A percentile compares a stretch with the other conserved stretches of the same genome.
phyloP scores from a whole-genome alignment of 1,140 invertebrate genomes.

The Rhynchophorus ferrugineus region DNA sequence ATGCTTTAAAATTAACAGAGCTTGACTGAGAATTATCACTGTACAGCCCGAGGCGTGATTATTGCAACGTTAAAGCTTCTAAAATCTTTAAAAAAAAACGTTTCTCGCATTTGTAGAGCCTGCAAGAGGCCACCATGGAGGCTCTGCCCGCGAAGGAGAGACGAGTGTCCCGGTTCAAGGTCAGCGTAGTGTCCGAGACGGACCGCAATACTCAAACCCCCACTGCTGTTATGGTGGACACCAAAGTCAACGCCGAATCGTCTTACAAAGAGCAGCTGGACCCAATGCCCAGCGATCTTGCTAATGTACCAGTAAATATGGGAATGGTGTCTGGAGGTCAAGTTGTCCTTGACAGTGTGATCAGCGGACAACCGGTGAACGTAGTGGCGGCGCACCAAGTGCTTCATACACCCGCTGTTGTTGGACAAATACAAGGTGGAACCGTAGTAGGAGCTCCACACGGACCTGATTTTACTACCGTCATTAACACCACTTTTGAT shows the following conservation, averaged over 20 bases:
- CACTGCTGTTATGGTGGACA: too few relatives aligned
- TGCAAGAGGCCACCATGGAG: slow-evolving; percentile 16
- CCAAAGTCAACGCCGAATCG: too few relatives aligned
- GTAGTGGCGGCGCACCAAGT: not conserved
- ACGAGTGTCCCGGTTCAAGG: slow-evolving; percentile 37
- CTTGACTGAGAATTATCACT: too few relatives aligned
- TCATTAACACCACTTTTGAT: slow-evolving; percentile 33
- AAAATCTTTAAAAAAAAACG: not conserved
- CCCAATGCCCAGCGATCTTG: not conserved
- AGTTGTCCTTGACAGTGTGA: not conserved
- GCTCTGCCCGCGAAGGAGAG: slow-evolving; percentile 25
- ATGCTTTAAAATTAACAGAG: too few relatives aligned
- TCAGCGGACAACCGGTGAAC: not conserved
- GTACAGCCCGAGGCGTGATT: too few relatives aligned
- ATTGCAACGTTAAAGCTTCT: too few relatives aligned
- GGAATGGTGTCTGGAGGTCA: not conserved
- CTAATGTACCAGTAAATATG: not conserved
- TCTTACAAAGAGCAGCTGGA: too few relatives aligned
- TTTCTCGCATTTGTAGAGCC: slow-evolving; percentile 2
- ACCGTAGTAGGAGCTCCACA: slow-evolving; percentile 9
- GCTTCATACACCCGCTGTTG: not conserved
- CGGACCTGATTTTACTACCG: slow-evolving; percentile 29
- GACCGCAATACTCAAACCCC: slow-evolving; percentile 32
- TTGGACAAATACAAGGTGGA: too few relatives aligned
- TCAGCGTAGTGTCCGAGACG: slow-evolving; percentile 39